A percentile compares a stretch with the other conserved stretches of the same genome.
Evolutionary conservation across 2,113 vertebrate genomes (phyloP).

Genomic region (Trogon melanurus): DNA sequence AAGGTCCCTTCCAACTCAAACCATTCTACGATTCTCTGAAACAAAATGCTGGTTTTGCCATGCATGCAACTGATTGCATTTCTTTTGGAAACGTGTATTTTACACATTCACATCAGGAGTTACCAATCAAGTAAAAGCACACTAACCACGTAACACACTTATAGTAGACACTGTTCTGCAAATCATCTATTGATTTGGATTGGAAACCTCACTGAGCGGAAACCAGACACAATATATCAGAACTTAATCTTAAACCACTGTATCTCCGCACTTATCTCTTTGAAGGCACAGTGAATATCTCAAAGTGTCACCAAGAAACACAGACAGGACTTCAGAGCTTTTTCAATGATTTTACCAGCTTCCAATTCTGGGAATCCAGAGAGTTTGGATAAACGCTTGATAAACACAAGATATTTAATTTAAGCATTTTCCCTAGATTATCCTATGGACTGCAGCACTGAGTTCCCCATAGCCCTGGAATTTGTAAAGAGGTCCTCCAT

Average conservation of each 20-base stretch:
- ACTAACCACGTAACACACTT: not conserved
- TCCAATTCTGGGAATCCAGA: not conserved
- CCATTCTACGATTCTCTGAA: too few relatives aligned
- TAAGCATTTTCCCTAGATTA: not conserved
- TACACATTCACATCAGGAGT: not conserved
- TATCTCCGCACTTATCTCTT: not conserved
- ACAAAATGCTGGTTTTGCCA: not conserved
- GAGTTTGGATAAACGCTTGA: not conserved
- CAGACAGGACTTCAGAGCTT: not conserved
- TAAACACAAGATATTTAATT: not conserved
- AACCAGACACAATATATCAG: not conserved
- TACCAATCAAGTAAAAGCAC: not conserved
- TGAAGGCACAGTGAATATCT: accelerated
- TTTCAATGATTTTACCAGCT: not conserved
- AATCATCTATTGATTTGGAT: not conserved
- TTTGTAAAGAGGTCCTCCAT: not conserved
- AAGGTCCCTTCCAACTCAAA: too few relatives aligned
- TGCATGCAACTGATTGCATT: not conserved
- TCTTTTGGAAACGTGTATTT: not conserved
- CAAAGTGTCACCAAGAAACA: not conserved
- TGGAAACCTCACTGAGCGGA: not conserved
- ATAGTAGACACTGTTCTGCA: not conserved
- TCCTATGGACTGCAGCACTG: not conserved
- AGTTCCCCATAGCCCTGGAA: not conserved
- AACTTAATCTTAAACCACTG: not conserved